A percentile compares a stretch with the other conserved stretches of the same genome.
Conservation (phyloP, 2,113 vertebrate species). For the Myotis davidii region DNA sequence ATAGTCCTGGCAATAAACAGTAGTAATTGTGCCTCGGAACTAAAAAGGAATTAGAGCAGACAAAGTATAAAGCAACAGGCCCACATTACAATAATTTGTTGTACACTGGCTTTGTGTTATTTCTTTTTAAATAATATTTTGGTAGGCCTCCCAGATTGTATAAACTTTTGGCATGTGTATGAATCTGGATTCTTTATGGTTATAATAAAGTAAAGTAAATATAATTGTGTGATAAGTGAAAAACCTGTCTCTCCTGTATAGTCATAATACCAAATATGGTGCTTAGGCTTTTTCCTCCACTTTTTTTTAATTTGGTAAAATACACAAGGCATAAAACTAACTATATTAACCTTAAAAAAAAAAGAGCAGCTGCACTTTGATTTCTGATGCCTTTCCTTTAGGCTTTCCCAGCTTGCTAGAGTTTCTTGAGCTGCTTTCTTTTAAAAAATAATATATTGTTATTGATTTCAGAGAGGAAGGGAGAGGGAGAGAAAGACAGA, state of each 20-base stretch:
- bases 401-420: constrained; percentile 49
- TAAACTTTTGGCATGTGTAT: background rate
- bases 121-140: constrained; percentile 21
- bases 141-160: background rate
- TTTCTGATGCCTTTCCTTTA: constrained; percentile 79
- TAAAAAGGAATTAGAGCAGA: constrained; percentile 61
- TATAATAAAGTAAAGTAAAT: constrained; percentile 34
- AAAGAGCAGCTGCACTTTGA: constrained; percentile 84
- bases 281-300: background rate
- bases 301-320: background rate
- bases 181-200: background rate
- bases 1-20: constrained; percentile 55
- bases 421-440: constrained; percentile 61
- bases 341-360: background rate
- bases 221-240: background rate
- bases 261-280: background rate
- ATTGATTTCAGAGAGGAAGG: too few relatives aligned
- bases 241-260: background rate
- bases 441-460: background rate
- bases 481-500: too few relatives aligned
- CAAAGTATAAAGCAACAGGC: constrained; percentile 34
- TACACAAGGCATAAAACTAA: background rate
- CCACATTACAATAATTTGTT: background rate
- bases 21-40: constrained; percentile 47
- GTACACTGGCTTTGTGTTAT: background rate